Base-by-base conservation (phyloP, 2,888 invertebrate species). In the Chouioia cunea region DNA sequence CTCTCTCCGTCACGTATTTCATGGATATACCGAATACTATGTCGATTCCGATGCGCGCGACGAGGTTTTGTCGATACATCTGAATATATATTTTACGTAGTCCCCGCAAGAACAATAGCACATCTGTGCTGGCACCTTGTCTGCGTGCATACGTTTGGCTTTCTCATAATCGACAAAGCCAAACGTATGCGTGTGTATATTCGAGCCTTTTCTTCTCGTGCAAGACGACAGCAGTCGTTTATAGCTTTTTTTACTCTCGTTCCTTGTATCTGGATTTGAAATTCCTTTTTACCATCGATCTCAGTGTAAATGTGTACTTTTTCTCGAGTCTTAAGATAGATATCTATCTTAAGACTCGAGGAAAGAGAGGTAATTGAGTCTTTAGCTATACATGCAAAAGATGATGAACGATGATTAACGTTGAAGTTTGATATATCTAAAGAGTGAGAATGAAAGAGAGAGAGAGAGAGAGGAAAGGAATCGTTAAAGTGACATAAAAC, bases 161-260 rank as follows among this genome's bases (percentile, higher is more conserved):
- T 62, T 62, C 60, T 65, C 65, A 36, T 54, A 60, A 71, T 71
- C 71, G 66, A 70, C 70, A 70, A 70, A 65, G 64, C 70, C n/a
- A 50, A 15, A 12, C 14, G 50, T 16, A 27, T n/a, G 18, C 48
- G 16, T 47, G 53, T 36, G 16, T 44, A 14, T 47, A 14, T 4
- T 47, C 22, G 64, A 56, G 23, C 23, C 66, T 66, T 59, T 66
- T 59, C 66, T 58, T 27, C 27, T 44, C 43, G 50, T 10, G 27
- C 58, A 67, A 59, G 67, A 66, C 36, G 52, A 16, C 14, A 54
- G 18, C 16, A 44, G 43, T 6, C 4, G 36, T 12, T 36, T 36
- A 36, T 27, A 43, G 56, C n/a, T 65, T 8, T 20, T n/a, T 57
- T 65, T 36, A 48, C 48, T 65, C 48, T 48, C 1, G 53, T 46